A percentile compares a stretch with the other conserved stretches of the same genome.
phyloP scores from a whole-genome alignment of 2,888 invertebrate genomes.

The Pollenia griseotomentosa region DNA sequence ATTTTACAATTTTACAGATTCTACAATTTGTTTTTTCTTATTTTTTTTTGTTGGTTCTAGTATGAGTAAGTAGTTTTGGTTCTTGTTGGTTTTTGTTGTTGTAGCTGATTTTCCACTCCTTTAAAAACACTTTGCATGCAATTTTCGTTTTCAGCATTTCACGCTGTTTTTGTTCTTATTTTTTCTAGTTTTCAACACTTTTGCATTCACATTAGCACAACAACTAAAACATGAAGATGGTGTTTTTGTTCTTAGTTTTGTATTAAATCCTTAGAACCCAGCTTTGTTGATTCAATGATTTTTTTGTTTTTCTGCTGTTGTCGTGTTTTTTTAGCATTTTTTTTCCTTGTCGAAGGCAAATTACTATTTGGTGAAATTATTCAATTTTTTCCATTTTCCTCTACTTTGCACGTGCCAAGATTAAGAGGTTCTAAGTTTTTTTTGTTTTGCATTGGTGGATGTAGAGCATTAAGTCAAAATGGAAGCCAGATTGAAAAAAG shows the following conservation, averaged over 20 bases:
- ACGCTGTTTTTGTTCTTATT: slow-evolving; percentile 6
- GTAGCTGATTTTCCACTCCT: slow-evolving; percentile 54
- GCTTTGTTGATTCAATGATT: slow-evolving; percentile 52
- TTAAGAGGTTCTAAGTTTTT: slow-evolving; percentile 27
- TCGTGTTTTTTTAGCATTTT: background rate
- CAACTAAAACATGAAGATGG: slow-evolving; percentile 9
- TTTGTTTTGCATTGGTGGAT: background rate
- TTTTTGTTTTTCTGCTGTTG: slow-evolving; percentile 23
- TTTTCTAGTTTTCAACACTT: slow-evolving; percentile 49
- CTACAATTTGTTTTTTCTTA: slow-evolving; percentile 5
- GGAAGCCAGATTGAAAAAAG: slow-evolving; percentile 19
- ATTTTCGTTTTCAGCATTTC: slow-evolving; percentile 43
- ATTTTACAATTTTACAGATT: slow-evolving; percentile 51
- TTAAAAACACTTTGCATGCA: slow-evolving; percentile 62
- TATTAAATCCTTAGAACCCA: slow-evolving; percentile 28
- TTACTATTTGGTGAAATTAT: slow-evolving; percentile 57
- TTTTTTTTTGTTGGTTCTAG: slow-evolving; percentile 2
- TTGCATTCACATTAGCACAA: slow-evolving; percentile 48
- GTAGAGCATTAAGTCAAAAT: slow-evolving; percentile 17
- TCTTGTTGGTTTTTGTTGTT: slow-evolving; percentile 17
- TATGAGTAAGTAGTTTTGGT: slow-evolving; percentile 2
- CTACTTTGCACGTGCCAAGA: slow-evolving; percentile 42
- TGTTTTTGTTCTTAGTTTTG: slow-evolving; percentile 24
- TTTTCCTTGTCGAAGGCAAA: slow-evolving; percentile 25
- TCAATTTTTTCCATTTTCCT: slow-evolving; percentile 32